Percentiles rank a stretch among this genome's conserved stretches.
Conservation (phyloP, 2,113 vertebrate species). For the Tringa solitaria region DNA sequence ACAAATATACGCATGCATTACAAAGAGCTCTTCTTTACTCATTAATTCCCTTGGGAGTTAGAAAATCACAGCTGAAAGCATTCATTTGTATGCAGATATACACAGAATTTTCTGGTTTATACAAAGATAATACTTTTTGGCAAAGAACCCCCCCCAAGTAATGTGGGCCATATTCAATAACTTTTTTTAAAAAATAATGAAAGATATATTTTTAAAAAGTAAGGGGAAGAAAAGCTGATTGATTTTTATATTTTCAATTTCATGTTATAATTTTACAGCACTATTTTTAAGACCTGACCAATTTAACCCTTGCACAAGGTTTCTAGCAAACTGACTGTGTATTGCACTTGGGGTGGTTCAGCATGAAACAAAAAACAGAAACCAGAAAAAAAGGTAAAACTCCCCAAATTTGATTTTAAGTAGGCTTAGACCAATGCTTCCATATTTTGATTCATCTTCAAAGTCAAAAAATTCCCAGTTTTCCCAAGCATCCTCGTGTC, state of each 20-base stretch:
- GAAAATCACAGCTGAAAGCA: slow-evolving; percentile 6
- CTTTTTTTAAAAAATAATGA: neutral
- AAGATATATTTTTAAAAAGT: neutral
- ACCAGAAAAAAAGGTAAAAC: neutral
- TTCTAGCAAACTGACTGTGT: neutral
- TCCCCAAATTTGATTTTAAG: neutral
- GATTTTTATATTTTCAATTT: neutral
- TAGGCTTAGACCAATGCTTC: neutral
- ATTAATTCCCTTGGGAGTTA: neutral
- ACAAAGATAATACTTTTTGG: neutral
- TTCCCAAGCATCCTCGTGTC: rapidly evolving
- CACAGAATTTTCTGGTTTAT: neutral
- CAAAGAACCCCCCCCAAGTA: neutral
- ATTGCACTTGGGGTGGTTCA: neutral
- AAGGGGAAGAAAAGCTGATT: neutral
- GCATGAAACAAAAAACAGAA: no score
- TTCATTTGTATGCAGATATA: neutral
- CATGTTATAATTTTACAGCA: neutral
- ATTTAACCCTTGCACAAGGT: neutral
- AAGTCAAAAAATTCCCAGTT: neutral
- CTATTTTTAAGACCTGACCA: neutral
- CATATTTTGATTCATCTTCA: neutral
- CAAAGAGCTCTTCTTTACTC: neutral
- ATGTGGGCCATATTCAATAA: neutral
- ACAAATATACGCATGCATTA: neutral